phyloP scores from a whole-genome alignment of 2,797 vertebrate species.

The Sebastes trivittatus region DNA sequence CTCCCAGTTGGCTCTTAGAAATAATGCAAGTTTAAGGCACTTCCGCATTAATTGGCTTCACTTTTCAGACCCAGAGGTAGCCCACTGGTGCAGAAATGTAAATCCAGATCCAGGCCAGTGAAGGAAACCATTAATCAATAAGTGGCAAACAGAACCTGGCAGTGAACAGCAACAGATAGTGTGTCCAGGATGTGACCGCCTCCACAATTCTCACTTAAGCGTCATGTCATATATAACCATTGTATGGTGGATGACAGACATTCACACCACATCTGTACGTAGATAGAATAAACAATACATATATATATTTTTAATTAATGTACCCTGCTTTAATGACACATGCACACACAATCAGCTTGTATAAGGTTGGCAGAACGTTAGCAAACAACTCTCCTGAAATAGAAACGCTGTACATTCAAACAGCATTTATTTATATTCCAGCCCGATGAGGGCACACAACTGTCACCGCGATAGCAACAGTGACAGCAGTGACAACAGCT shows the following conservation, averaged over 20 bases:
- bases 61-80: too few relatives aligned
- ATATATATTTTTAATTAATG: background rate
- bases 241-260: background rate
- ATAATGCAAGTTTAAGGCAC: too few relatives aligned
- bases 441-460: background rate
- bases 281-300: background rate
- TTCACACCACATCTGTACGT: slow-evolving; percentile 14
- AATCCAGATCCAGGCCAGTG: background rate
- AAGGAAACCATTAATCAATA: background rate
- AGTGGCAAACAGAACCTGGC: slow-evolving; percentile 2
- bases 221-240: background rate
- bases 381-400: slow-evolving; percentile 11
- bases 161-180: background rate
- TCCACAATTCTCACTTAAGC: background rate
- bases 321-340: background rate
- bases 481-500: slow-evolving; percentile 13
- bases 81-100: background rate
- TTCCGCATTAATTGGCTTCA: too few relatives aligned
- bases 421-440: slow-evolving; percentile 30
- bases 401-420: background rate
- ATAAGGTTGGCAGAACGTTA: background rate
- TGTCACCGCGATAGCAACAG: slow-evolving; percentile 1
- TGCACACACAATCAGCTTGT: background rate
- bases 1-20: too few relatives aligned
- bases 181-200: background rate